Base-by-base conservation (phyloP, 2,797 vertebrate species). In the Lemur catta region DNA sequence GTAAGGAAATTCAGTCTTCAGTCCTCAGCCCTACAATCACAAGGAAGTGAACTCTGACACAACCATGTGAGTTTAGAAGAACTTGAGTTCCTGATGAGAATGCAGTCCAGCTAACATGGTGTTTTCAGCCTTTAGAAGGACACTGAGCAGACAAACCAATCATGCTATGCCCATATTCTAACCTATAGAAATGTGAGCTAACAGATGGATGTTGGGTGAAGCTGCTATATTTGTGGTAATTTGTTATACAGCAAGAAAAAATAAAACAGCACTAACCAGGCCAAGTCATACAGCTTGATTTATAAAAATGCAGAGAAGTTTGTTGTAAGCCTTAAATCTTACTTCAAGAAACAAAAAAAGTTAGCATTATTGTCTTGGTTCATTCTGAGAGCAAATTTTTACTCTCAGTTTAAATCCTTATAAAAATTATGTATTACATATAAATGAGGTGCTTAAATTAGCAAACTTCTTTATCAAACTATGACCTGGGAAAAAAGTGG, bases 361-460 rank as follows among this genome's bases (percentile, higher is more conserved):
- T 61, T 61, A 61, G 59, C 28, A 61, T 61, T 61, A 30, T 61
- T 61, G 59, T 26, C 59, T 7, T 72, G 38, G 71, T 61, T 90
- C 30, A 67, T 38, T 78, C 65, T 28, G 10, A 35, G 33, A 92
- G 46, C 33, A 80, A 67, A 59, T 43, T 72, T 93, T 93, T 94
- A 90, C 41, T 59, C 84, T 76, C 12, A 85, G 46, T 57, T 84
- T 84, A 95, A 81, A 82, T 12, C 48, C 18, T 43, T 76, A 7
- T 55, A 92, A 93, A 81, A 94, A 76, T 30, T 75, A 69, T 2
- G 61, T 12, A 63, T 65, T 87, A 72, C 78, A 50, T 50, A 84
- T 67, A 71, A 67, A 65, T 48, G 46, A 93, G 24, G 46, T 17
- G 84, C 43, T 67, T 91, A 91, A 87, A 92, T 93, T 88, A 93